Percentiles rank a stretch among this genome's conserved stretches.
Evolutionary conservation across 1,140 invertebrate species (phyloP).

Genomic region (Lepidurus arcticus): DNA sequence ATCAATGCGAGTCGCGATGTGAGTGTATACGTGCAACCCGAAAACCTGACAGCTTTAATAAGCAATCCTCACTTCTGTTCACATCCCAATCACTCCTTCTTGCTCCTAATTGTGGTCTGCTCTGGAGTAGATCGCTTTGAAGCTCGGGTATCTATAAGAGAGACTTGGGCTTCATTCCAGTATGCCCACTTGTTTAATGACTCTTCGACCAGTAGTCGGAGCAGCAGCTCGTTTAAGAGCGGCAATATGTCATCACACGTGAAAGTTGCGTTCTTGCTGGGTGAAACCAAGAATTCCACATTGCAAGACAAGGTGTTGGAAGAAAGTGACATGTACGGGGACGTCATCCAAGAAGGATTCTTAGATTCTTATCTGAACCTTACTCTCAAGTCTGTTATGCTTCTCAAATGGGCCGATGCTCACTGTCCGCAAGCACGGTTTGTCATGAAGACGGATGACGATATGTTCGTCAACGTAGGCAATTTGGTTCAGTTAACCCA

Average conservation of each 20-base stretch:
- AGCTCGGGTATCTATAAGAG: slow-evolving; percentile 61
- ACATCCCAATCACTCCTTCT: slow-evolving; percentile 40
- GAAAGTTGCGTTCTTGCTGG: slow-evolving; percentile 53
- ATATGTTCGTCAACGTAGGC: slow-evolving; percentile 50
- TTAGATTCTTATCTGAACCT: slow-evolving; percentile 87
- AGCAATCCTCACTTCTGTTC: slow-evolving; percentile 39
- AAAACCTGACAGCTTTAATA: slow-evolving; percentile 61
- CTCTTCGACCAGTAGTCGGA: not conserved
- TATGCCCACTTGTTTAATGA: slow-evolving; percentile 8
- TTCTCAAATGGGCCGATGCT: slow-evolving; percentile 63
- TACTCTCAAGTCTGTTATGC: slow-evolving; percentile 79
- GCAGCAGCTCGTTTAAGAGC: not conserved
- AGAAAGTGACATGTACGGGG: slow-evolving; percentile 59
- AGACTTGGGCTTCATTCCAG: slow-evolving; percentile 65
- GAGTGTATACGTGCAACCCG: slow-evolving; percentile 60
- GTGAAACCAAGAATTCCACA: slow-evolving; percentile 51
- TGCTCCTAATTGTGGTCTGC: slow-evolving; percentile 66
- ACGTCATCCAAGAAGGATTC: slow-evolving; percentile 87
- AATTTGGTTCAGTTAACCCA: slow-evolving; percentile 35
- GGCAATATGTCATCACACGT: slow-evolving; percentile 35
- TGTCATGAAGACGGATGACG: slow-evolving; percentile 52
- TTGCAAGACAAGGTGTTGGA: slow-evolving; percentile 53
- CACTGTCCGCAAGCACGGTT: slow-evolving; percentile 41
- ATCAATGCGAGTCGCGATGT: slow-evolving; percentile 64
- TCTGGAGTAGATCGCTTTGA: slow-evolving; percentile 63